phyloP scores from a whole-genome alignment of 2,113 vertebrate genomes.

The Cyanocitta stelleri region DNA sequence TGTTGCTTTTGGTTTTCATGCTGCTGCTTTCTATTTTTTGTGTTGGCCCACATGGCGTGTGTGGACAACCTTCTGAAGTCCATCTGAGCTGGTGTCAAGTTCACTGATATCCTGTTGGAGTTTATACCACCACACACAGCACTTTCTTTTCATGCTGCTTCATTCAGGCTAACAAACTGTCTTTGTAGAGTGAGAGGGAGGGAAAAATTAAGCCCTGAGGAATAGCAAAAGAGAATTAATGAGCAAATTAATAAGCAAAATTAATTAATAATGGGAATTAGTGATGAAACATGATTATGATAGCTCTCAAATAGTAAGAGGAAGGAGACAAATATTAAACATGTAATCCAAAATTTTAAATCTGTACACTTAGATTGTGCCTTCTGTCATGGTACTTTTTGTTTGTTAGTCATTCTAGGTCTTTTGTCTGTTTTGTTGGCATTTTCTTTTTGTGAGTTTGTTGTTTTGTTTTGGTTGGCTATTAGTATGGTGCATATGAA shows the following conservation, averaged over 20 bases:
- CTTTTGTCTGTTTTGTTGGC: neutral
- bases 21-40: neutral
- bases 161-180: neutral
- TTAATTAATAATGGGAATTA: neutral
- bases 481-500: neutral
- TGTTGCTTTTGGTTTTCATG: neutral
- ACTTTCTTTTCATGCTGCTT: neutral
- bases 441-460: neutral
- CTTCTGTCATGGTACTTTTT: fast-evolving
- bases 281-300: fast-evolving
- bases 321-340: neutral
- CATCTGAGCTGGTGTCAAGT: neutral
- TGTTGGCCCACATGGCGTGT: fast-evolving
- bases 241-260: neutral
- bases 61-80: neutral
- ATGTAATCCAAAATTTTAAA: neutral
- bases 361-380: neutral
- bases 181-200: neutral
- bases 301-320: neutral
- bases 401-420: neutral
- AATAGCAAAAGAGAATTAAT: neutral
- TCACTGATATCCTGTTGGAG: neutral
- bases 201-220: neutral
- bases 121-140: neutral
- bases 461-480: neutral